Evolutionary conservation across 2,113 vertebrate genomes (phyloP).

Genomic region (Paratilapia polleni): DNA sequence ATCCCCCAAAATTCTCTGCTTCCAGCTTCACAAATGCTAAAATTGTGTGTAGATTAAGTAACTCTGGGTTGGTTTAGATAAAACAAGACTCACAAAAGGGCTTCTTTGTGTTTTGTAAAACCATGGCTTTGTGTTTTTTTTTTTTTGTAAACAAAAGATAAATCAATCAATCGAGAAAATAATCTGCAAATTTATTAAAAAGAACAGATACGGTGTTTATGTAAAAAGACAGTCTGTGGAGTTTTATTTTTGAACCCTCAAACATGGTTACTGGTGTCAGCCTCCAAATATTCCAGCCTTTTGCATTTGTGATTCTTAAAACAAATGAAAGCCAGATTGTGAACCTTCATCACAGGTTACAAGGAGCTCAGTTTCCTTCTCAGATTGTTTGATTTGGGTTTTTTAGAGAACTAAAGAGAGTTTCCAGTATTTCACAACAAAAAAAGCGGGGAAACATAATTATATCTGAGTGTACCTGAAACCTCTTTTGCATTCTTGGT

Average conservation of each 20-base stretch:
- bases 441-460: not conserved
- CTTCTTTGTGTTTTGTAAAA: not conserved
- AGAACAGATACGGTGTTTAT: not conserved
- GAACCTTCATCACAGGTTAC: not conserved
- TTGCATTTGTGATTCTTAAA: not conserved
- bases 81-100: not conserved
- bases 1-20: too few relatives aligned
- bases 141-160: not conserved
- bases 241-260: constrained; percentile 1
- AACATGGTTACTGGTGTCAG: not conserved
- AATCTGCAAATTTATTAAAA: not conserved
- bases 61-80: not conserved
- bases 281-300: not conserved
- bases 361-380: not conserved
- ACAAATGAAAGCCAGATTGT: not conserved
- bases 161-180: not conserved
- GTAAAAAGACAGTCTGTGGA: not conserved
- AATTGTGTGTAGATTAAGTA: too few relatives aligned
- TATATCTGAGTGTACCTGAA: not conserved
- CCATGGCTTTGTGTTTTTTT: not conserved
- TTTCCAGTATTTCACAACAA: not conserved
- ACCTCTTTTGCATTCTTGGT: not conserved
- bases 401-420: not conserved
- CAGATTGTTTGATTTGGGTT: too few relatives aligned
- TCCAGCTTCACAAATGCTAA: too few relatives aligned